Conservation (phyloP, 2,888 invertebrate genomes). For the Eurytoma californica region DNA sequence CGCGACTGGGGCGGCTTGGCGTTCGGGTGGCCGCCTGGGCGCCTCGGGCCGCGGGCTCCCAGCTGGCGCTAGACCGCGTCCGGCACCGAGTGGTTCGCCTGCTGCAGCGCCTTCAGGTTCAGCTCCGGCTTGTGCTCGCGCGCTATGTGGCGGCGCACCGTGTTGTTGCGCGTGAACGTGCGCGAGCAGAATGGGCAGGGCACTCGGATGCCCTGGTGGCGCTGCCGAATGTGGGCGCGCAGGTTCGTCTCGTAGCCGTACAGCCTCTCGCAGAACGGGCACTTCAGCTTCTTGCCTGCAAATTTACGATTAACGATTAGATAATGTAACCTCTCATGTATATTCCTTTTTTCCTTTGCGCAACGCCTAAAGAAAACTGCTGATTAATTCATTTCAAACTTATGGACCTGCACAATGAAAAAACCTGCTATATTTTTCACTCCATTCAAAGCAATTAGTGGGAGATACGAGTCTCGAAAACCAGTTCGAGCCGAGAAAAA, state of each 20-base stretch:
- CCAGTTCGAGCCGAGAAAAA: no score
- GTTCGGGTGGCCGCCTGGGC: not conserved
- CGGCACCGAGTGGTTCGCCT: constrained; percentile 71
- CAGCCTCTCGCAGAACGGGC: constrained; percentile 93
- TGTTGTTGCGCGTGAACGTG: constrained; percentile 94
- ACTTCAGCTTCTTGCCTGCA: constrained; percentile 93
- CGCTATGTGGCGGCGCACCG: constrained; percentile 92
- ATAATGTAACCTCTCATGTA: no score
- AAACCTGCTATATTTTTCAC: no score
- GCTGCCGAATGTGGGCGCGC: constrained; percentile 92
- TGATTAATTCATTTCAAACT: no score
- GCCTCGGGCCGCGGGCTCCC: constrained; percentile 35
- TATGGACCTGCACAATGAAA: no score
- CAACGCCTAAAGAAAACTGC: no score
- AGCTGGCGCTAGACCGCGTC: constrained; percentile 59
- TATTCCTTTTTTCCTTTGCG: no score
- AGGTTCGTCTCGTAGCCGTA: constrained; percentile 95
- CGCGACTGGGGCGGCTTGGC: constrained; percentile 7
- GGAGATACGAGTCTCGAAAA: no score
- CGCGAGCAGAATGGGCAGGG: constrained; percentile 93
- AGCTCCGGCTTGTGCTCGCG: constrained; percentile 89
- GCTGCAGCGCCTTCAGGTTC: constrained; percentile 82
- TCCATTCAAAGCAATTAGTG: no score
- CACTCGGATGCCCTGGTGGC: constrained; percentile 93
- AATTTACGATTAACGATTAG: constrained; percentile 14